Conservation (phyloP, 1,140 invertebrate genomes). For the Neodiprion virginianus region DNA sequence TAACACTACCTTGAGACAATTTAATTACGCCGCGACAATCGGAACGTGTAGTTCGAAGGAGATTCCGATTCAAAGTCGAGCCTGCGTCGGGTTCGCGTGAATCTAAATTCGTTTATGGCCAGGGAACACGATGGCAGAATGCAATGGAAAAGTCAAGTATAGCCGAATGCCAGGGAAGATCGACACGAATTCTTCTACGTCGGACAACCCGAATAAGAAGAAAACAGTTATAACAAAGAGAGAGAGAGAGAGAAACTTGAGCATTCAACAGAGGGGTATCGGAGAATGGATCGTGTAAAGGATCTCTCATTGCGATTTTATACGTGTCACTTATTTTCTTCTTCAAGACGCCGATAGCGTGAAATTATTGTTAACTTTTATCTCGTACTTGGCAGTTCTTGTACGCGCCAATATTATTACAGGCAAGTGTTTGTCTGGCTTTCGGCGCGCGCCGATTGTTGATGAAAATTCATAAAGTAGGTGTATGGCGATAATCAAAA, state of each 20-base stretch:
- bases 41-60: no score
- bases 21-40: no score
- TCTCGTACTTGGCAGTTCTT: no score
- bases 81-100: not conserved
- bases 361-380: no score
- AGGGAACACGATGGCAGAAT: slow-evolving; percentile 24
- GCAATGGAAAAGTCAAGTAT: slow-evolving; percentile 32
- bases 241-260: not conserved
- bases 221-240: no score
- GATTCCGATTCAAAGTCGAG: slow-evolving; percentile 5
- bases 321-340: not conserved
- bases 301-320: not conserved
- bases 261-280: not conserved
- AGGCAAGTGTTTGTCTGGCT: no score
- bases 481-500: no score
- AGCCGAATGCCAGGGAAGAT: not conserved
- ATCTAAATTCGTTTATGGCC: not conserved
- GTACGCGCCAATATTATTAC: no score
- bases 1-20: no score
- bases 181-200: slow-evolving; percentile 4
- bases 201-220: not conserved
- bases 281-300: not conserved
- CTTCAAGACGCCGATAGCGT: not conserved
- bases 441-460: no score
- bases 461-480: no score